Evolutionary conservation across 2,797 vertebrate genomes (phyloP), one percentile per base, ranked within the genome.

Genomic region (Hozukius guyotensis): DNA sequence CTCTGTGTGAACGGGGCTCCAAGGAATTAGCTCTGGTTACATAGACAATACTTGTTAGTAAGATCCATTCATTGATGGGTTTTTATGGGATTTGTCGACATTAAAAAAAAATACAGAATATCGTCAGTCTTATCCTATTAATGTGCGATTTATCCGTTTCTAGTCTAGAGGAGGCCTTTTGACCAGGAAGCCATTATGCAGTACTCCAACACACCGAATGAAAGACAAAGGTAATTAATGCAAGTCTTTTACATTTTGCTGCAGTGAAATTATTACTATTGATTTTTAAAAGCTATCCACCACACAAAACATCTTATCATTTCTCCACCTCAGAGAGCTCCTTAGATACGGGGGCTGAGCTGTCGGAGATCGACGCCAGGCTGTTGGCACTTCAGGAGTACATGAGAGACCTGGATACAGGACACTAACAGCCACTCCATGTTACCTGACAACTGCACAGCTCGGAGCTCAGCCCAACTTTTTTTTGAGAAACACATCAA

Each of bases 371-470:
- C 0, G 97, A 99, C 1, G 96, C 97, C 27, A 95, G 97, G 52
- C 94, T 98, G 60, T 96, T 96, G 90, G 98, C 97, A 0, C 93
- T 99, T 77, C 97, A 98, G 93, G 97, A 97, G 13, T 98, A 97
- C 93, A 98, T 98, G 97, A 96, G 95, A 79, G 96, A 96, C 38
- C 91, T 99, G 87, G 97, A 97, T 81, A 97, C 96, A 0, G 93
- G 96, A 76, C 95, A 93, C 14, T 97, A 92, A 88, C 8, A 22
- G 20, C 27, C n/a, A 16, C 70, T 55, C 59, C 73, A 22, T 18
- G 27, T 36, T 57, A 57, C 20, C 49, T 52, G 49, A 52, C n/a
- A 9, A 20, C 49, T 20, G 59, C 29, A 20, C 60, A 62, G 20
- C 18, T 52, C 49, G 31, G 25, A 70, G 68, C 34, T 80, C 63